Base-by-base conservation (phyloP, 1,140 invertebrate genomes). In the Drosophila funebris region DNA sequence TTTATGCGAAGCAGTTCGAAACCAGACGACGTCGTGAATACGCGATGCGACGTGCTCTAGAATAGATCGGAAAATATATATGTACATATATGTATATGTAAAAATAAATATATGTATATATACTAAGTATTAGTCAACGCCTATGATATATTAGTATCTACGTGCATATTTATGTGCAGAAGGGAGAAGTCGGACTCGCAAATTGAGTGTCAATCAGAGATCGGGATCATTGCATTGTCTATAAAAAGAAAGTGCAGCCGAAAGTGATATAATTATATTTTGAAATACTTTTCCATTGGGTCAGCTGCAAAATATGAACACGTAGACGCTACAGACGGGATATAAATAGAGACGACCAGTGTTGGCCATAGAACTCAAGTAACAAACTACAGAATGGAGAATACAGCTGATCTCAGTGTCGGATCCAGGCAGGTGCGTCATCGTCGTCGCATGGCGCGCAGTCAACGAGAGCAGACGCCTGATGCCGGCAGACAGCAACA, bases 401-500 rank as follows among this genome's bases (percentile, higher is more conserved):
- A 14, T 56, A 33, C 56, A 56, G 22, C 44, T 52, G 66, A 44
- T 9, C 8, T 5, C 0, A 29, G 18, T 24, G 29, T 43, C n/a
- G 48, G 14, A 6, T 13, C 53, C 18, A 56, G 62, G 14, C 76
- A 66, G 64, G 8, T 56, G 5, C 70, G 90, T 6, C 78, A 90
- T 6, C 77, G 85, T 0, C 71, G 91, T 4, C 74, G 74, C 1
- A 14, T 84, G 16, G 76, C 53, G 2, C 90, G 90, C 6, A 76
- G 74, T 43, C 92, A 93, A 41, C 92, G 94, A 60, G 94, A 94
- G 73, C 93, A 94, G 72, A 94, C 94, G n/a, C 94, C 94, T 0
- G 76, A 77, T 18, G 92, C 93, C 3, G 87, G 92, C 46, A 90
- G 75, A 76, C 80, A 57, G 69, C 68, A 13, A 3, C 7, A 2